These are phyloP conservation scores for Meriones unguiculatus DNA, from an alignment of 2,113 vertebrate species.

Conservation along the genomic window DNA sequence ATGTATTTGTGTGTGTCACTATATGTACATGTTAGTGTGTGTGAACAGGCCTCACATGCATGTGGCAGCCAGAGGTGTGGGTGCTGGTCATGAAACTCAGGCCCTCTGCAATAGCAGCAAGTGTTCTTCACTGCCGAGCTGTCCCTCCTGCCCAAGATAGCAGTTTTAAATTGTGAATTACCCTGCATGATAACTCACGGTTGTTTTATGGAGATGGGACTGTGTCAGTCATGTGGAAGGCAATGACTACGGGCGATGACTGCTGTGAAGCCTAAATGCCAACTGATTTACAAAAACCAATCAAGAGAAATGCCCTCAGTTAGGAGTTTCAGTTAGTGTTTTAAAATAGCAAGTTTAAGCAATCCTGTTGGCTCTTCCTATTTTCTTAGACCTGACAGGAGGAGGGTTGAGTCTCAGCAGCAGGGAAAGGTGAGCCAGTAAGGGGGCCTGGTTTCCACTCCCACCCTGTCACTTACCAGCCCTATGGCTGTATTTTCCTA, in stretches of 20 bases:
- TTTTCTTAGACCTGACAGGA: background rate
- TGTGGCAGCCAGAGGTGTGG: background rate
- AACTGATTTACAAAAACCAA: background rate
- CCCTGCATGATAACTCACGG: background rate
- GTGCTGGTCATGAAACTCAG: background rate
- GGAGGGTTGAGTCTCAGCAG: background rate
- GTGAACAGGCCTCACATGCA: too few species aligned
- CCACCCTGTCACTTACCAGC: background rate
- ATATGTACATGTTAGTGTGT: background rate
- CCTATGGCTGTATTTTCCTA: background rate
- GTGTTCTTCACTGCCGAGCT: background rate
- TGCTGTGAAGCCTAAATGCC: background rate
- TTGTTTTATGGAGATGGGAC: background rate
- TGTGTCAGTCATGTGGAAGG: background rate
- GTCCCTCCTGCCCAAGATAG: background rate
- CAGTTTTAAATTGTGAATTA: constrained; percentile 4
- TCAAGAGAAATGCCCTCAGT: background rate
- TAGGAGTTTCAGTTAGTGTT: background rate
- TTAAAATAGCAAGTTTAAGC: background rate
- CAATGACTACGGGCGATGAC: background rate
- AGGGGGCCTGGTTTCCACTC: background rate
- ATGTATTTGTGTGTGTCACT: too few species aligned
- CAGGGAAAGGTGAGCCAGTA: background rate
- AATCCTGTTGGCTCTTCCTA: background rate
- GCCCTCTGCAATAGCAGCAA: background rate